phyloP scores from a whole-genome alignment of 2,113 vertebrate genomes.

The Pseudonaja textilis region DNA sequence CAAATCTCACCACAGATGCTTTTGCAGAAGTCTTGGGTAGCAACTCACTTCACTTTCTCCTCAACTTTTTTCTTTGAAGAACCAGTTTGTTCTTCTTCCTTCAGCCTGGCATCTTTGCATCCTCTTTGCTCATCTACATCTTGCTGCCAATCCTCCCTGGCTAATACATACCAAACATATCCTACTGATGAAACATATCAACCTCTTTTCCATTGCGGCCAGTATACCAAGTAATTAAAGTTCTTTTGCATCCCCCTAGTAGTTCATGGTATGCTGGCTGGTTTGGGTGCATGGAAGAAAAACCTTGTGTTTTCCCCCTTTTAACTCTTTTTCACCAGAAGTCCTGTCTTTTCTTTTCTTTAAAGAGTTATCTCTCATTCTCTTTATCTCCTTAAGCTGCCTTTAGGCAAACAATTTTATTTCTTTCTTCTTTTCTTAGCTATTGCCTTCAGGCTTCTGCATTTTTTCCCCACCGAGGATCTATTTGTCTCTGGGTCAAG shows the following conservation, averaged over 20 bases:
- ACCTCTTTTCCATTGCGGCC: background rate
- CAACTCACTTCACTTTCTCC: background rate
- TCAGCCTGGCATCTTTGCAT: background rate
- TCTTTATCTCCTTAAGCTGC: background rate
- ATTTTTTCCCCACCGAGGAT: background rate
- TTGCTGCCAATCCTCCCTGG: background rate
- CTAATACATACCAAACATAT: background rate
- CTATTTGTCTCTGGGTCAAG: background rate
- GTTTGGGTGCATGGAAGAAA: background rate
- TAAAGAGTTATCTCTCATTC: background rate
- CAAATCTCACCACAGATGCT: background rate
- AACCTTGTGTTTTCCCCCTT: background rate
- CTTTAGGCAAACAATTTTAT: background rate
- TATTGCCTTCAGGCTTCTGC: background rate
- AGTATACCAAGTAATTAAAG: background rate
- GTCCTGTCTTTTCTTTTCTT: background rate
- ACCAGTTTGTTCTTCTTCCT: background rate
- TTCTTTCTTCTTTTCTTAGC: background rate
- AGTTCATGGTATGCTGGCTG: background rate
- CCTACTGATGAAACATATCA: background rate
- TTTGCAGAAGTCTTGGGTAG: background rate
- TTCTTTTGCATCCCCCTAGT: background rate
- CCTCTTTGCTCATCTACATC: background rate
- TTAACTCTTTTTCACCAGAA: background rate
- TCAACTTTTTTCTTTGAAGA: background rate